Conservation (phyloP, 2,888 invertebrate species). For the Pollenia griseotomentosa region DNA sequence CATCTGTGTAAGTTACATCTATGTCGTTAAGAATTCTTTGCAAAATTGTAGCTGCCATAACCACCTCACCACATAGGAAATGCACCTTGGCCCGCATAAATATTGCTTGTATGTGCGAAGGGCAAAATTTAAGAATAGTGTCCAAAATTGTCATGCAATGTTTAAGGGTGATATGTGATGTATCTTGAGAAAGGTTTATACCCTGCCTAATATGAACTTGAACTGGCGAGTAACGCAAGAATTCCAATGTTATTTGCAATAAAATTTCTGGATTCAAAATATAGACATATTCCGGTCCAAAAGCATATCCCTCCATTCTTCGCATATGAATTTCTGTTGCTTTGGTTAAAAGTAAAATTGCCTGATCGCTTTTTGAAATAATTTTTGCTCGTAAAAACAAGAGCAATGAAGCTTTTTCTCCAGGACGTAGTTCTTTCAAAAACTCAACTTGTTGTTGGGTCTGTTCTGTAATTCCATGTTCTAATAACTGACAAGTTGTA, state of each 20-base stretch:
- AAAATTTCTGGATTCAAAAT: slow-evolving; percentile 94
- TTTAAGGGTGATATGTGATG: slow-evolving; percentile 85
- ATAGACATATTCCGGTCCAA: slow-evolving; percentile 90
- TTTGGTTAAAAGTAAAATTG: slow-evolving; percentile 87
- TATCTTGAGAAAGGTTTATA: slow-evolving; percentile 81
- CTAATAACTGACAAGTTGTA: slow-evolving; percentile 91
- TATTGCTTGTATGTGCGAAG: slow-evolving; percentile 89
- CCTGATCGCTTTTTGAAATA: slow-evolving; percentile 85
- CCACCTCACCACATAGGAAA: slow-evolving; percentile 91
- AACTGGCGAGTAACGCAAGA: slow-evolving; percentile 90
- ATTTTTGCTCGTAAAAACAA: slow-evolving; percentile 88
- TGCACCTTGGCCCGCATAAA: slow-evolving; percentile 91
- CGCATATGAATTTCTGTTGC: slow-evolving; percentile 86
- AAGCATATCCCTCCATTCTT: slow-evolving; percentile 86
- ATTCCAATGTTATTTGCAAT: slow-evolving; percentile 90
- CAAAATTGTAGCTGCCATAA: slow-evolving; percentile 89
- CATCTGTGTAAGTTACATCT: slow-evolving; percentile 92
- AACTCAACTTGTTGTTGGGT: slow-evolving; percentile 90
- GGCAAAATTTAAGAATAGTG: slow-evolving; percentile 90
- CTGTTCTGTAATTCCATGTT: slow-evolving; percentile 86
- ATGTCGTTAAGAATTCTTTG: slow-evolving; percentile 89
- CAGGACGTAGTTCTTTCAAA: slow-evolving; percentile 90
- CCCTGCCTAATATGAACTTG: slow-evolving; percentile 83
- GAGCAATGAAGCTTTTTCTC: slow-evolving; percentile 88
- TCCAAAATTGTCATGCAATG: slow-evolving; percentile 89